These are phyloP conservation scores for Sebastes diploproa DNA, from an alignment of 2,797 vertebrate genomes.

Conservation along the genomic window DNA sequence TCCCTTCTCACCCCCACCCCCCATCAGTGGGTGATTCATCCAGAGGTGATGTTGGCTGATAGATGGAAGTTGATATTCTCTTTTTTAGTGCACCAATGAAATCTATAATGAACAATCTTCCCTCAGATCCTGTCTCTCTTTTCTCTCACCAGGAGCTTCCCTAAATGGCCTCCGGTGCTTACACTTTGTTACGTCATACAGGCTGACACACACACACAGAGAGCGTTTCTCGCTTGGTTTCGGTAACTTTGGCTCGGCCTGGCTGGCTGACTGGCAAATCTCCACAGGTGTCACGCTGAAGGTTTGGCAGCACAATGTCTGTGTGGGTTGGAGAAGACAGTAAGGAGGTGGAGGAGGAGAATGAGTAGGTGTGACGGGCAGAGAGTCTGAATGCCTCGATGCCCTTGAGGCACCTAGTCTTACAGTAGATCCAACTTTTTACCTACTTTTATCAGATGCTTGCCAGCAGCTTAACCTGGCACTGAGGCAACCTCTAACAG, in stretches of 20 bases:
- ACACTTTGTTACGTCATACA: constrained; percentile 49
- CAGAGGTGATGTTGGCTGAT: constrained; percentile 43
- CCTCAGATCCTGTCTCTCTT: not conserved
- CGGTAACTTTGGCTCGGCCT: constrained; percentile 21
- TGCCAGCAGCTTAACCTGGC: not conserved
- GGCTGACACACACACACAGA: not conserved
- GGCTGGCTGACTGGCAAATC: not conserved
- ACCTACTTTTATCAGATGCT: not conserved
- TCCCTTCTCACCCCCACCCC: not conserved
- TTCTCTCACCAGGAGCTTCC: constrained; percentile 28
- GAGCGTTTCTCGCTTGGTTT: constrained; percentile 8
- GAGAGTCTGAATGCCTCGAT: not conserved
- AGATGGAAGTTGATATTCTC: constrained; percentile 39
- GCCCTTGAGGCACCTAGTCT: constrained; percentile 17
- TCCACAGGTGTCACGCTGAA: constrained; percentile 51
- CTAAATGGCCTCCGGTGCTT: constrained; percentile 52
- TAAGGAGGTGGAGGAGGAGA: not conserved
- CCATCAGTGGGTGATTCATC: constrained; percentile 27
- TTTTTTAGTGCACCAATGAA: constrained; percentile 4
- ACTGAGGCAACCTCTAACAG: not conserved
- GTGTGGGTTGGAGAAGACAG: constrained; percentile 16
- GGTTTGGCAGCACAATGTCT: constrained; percentile 6
- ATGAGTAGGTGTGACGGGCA: constrained; percentile 1
- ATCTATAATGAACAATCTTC: not conserved
- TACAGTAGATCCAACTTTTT: not conserved